Evolutionary conservation across 2,113 vertebrate species (phyloP).

Genomic region (Pangasianodon hypophthalmus): DNA sequence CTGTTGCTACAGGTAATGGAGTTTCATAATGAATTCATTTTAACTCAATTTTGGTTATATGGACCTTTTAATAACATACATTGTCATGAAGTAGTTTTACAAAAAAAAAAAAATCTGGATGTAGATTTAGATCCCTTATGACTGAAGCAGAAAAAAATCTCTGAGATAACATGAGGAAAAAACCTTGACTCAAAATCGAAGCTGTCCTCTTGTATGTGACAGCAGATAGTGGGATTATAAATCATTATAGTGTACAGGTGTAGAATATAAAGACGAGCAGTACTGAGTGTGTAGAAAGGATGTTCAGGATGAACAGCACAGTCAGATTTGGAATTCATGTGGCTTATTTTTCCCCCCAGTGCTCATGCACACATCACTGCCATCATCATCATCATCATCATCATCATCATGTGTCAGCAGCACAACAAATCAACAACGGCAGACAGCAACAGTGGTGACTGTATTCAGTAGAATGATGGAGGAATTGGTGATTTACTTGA

Average conservation of each 20-base stretch:
- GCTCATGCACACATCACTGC: no score
- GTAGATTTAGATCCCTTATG: neutral
- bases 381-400: neutral
- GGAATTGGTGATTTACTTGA: no score
- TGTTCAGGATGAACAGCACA: neutral
- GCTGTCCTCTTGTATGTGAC: neutral
- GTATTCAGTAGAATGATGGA: no score
- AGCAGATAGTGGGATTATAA: neutral
- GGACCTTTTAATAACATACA: neutral
- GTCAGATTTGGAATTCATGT: neutral
- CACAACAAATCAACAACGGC: no score
- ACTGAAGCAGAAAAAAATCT: neutral
- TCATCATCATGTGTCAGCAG: no score
- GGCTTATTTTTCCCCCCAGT: no score
- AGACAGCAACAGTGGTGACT: no score
- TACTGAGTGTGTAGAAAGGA: neutral
- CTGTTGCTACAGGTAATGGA: neutral
- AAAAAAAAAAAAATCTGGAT: no score
- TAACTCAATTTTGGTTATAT: neutral
- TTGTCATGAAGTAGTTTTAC: no score
- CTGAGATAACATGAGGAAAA: neutral
- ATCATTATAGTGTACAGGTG: neutral
- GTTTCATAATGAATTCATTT: neutral
- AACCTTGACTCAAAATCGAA: neutral
- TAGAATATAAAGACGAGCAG: neutral